Conservation (phyloP, 2,113 vertebrate genomes). For the Brachyistius frenatus region DNA sequence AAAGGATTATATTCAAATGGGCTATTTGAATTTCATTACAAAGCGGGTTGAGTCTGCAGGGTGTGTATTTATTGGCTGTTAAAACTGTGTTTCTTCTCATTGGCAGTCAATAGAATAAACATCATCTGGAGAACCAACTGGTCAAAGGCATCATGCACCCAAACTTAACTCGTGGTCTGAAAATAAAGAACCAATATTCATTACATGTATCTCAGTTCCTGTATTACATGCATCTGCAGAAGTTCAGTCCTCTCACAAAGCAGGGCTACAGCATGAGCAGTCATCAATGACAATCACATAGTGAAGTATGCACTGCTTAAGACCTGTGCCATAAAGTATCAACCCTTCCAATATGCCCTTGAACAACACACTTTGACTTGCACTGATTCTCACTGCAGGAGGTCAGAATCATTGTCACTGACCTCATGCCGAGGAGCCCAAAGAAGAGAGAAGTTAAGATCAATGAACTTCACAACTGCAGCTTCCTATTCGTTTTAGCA, state of each 20-base stretch:
- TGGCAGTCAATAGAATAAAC: no score
- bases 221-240: no score
- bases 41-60: neutral
- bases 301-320: neutral
- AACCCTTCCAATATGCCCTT: neutral
- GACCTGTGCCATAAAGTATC: neutral
- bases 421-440: neutral
- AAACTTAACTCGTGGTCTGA: no score
- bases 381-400: no score
- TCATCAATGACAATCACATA: neutral
- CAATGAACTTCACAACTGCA: neutral
- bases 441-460: neutral
- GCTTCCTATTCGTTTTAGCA: no score
- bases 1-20: neutral
- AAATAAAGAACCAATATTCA: no score
- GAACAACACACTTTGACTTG: neutral
- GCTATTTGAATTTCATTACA: neutral
- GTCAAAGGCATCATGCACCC: no score
- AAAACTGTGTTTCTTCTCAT: neutral
- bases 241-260: no score
- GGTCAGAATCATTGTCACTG: neutral
- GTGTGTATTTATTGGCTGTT: neutral
- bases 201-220: no score
- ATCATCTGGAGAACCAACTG: no score
- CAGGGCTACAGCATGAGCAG: neutral